Evolutionary conservation across 2,113 vertebrate species (phyloP).

Genomic region (Chinchilla lanigera): DNA sequence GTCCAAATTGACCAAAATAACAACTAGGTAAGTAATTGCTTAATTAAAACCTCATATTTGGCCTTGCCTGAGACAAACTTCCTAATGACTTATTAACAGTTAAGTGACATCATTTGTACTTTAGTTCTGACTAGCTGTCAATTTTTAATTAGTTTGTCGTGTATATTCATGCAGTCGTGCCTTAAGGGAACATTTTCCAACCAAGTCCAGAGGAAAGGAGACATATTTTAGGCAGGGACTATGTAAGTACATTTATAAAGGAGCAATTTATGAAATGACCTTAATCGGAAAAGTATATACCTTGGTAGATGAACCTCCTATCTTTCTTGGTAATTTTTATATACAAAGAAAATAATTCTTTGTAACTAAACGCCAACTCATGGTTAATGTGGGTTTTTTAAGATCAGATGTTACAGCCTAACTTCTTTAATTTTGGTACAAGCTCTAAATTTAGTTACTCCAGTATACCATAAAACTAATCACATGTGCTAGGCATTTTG

Average conservation of each 20-base stretch:
- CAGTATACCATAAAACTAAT: conserved; percentile 15
- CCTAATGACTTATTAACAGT: conserved; percentile 52
- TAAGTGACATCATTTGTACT: conserved; percentile 37
- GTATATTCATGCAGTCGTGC: background rate
- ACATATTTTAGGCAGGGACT: conserved; percentile 8
- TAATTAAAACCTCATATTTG: conserved; percentile 73
- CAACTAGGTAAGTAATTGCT: conserved; percentile 84
- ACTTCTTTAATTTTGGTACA: conserved; percentile 59
- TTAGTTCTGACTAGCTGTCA: conserved; percentile 58
- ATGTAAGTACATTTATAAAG: conserved; percentile 25
- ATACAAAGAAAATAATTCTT: conserved; percentile 18
- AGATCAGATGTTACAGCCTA: conserved; percentile 63
- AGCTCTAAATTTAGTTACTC: conserved; percentile 62
- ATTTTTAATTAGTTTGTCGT: conserved; percentile 23
- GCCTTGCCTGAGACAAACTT: conserved; percentile 37
- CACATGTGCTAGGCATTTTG: conserved; percentile 44
- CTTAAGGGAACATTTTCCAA: conserved; percentile 55
- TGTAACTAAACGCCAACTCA: conserved; percentile 38
- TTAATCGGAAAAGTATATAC: background rate
- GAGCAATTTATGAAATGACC: conserved; percentile 41
- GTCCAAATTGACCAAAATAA: conserved; percentile 78
- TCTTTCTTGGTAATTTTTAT: conserved; percentile 47
- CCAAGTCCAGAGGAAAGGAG: background rate
- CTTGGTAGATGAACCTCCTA: background rate
- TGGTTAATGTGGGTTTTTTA: conserved; percentile 50